Conservation (phyloP, 2,113 vertebrate genomes). For the Coracopsis vasa region DNA sequence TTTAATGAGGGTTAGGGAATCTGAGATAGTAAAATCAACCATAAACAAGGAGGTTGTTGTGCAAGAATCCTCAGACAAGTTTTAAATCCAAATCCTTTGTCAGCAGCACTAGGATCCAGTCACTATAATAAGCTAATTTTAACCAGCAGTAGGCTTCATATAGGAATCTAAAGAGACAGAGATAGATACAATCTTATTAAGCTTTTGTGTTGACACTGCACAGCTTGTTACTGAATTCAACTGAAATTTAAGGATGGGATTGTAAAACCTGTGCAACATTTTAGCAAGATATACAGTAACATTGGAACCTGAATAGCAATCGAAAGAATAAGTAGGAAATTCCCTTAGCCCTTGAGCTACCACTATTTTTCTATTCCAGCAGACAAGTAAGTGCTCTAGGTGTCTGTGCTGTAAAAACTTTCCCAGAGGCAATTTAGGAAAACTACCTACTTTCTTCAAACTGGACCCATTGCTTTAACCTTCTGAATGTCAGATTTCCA, state of each 20-base stretch:
- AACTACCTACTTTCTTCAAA: neutral
- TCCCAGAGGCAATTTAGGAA: constrained; percentile 46
- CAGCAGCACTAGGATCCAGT: constrained; percentile 25
- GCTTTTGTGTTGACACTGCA: constrained; percentile 48
- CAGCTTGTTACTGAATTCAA: constrained; percentile 39
- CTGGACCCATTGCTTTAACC: neutral
- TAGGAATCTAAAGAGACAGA: constrained; percentile 23
- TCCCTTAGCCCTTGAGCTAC: constrained; percentile 49
- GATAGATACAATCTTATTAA: constrained; percentile 29
- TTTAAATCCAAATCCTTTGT: constrained; percentile 49
- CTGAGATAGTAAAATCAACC: constrained; percentile 1
- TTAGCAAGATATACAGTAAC: constrained; percentile 22
- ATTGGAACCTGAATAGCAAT: neutral
- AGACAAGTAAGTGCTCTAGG: constrained; percentile 13
- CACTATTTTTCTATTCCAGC: neutral
- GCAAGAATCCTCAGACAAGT: neutral
- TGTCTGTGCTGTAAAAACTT: constrained; percentile 28
- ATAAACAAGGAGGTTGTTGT: neutral
- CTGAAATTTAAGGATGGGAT: neutral
- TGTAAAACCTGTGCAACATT: constrained; percentile 29
- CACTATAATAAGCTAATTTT: constrained; percentile 42
- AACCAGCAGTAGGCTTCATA: constrained; percentile 5
- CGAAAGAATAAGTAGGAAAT: neutral
- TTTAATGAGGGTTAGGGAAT: constrained; percentile 29
- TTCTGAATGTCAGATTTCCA: constrained; percentile 36